Evolutionary conservation across 2,797 vertebrate genomes (phyloP).

Genomic region (Tauraco hartlaubi): DNA sequence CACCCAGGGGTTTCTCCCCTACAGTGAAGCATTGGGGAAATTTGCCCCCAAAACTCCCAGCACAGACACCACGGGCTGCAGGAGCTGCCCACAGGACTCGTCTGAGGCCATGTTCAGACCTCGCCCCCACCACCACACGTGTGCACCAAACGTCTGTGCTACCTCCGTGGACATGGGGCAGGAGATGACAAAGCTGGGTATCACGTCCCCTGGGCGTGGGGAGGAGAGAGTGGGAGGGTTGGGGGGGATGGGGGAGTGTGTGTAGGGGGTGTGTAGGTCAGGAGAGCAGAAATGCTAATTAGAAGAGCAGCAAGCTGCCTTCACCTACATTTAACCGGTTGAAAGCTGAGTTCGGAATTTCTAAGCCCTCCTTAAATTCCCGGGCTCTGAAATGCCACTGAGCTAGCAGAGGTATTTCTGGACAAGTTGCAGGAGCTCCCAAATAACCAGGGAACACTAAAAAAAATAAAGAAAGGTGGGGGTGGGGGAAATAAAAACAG

Average conservation of each 20-base stretch:
- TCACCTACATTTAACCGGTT: neutral
- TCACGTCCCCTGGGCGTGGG: neutral
- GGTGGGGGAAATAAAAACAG: slow-evolving; percentile 63
- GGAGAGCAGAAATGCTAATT: neutral
- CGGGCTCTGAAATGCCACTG: slow-evolving; percentile 15
- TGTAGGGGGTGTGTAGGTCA: no score
- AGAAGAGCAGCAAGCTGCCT: neutral
- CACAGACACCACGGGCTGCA: neutral
- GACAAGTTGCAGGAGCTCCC: slow-evolving; percentile 67
- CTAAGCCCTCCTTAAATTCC: slow-evolving; percentile 54
- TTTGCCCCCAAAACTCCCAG: neutral
- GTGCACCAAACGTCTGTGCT: neutral
- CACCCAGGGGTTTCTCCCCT: neutral
- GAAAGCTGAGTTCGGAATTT: neutral
- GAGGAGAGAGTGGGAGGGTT: neutral
- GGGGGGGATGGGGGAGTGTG: neutral
- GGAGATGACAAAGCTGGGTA: neutral
- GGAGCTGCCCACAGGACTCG: neutral
- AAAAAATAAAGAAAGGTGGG: slow-evolving; percentile 31
- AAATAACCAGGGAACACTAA: slow-evolving; percentile 40
- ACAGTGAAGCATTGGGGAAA: neutral
- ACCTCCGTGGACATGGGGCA: accelerated
- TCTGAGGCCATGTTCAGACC: neutral
- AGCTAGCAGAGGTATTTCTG: slow-evolving; percentile 46
- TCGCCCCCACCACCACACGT: accelerated